A percentile compares a stretch with the other conserved stretches of the same genome.
phyloP scores from a whole-genome alignment of 2,888 invertebrate species.

The Calameuta filiformis region DNA sequence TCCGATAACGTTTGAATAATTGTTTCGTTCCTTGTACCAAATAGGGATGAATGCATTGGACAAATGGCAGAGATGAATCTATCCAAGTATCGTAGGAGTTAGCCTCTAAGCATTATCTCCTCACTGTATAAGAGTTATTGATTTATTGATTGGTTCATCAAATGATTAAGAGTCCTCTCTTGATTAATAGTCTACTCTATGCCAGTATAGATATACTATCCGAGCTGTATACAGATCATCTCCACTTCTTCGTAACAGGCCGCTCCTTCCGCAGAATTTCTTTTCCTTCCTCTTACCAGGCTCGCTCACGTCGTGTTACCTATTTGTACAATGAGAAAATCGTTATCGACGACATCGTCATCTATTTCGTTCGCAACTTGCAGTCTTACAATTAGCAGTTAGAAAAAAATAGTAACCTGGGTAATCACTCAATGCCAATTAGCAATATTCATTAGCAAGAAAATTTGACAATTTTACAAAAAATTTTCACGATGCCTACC shows the following conservation, averaged over 20 bases:
- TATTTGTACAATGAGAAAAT: conserved; percentile 44
- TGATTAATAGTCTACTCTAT: conserved; percentile 56
- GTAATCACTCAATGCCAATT: background rate
- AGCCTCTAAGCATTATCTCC: conserved; percentile 2
- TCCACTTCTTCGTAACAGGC: background rate
- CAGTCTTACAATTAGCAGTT: background rate
- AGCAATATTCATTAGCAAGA: background rate
- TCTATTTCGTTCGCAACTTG: background rate
- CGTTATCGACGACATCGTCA: conserved; percentile 32
- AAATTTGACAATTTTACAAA: background rate
- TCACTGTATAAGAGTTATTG: conserved; percentile 48
- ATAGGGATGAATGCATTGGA: background rate
- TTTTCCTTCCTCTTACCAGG: background rate
- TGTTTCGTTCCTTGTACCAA: background rate
- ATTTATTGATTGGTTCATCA: conserved; percentile 53
- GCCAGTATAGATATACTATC: conserved; percentile 42
- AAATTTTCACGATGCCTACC: background rate
- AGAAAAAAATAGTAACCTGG: background rate
- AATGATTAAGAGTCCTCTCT: conserved; percentile 48
- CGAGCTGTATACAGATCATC: background rate
- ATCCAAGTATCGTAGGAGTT: background rate
- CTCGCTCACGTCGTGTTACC: conserved; percentile 43
- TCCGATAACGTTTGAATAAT: background rate
- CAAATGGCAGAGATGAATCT: conserved; percentile 8
- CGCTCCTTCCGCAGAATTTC: background rate